phyloP scores from a whole-genome alignment of 2,888 invertebrate genomes.

The Sussaba pulchella region DNA sequence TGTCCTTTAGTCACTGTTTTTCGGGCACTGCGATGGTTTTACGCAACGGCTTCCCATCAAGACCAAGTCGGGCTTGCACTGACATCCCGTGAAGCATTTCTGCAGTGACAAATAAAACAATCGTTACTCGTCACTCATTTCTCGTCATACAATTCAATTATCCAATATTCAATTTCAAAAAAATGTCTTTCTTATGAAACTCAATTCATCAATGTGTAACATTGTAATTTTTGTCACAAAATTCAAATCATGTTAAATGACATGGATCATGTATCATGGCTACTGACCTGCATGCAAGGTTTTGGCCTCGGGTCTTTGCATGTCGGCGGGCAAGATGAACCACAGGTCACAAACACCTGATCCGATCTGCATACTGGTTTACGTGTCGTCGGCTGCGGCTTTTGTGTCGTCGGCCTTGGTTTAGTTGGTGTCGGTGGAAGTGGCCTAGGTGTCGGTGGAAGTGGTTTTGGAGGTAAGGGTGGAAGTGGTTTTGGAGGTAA shows the following conservation, averaged over 20 bases:
- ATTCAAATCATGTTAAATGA: too few relatives aligned
- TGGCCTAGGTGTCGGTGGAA: too few relatives aligned
- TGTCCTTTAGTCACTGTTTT: not conserved
- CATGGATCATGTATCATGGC: too few relatives aligned
- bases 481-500: too few relatives aligned
- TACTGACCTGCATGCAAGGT: not conserved
- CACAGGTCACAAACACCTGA: constrained; percentile 19
- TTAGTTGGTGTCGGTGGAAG: too few relatives aligned
- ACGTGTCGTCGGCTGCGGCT: too few relatives aligned
- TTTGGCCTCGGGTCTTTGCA: not conserved
- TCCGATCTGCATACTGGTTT: not conserved
- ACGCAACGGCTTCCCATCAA: not conserved
- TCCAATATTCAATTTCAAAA: not conserved
- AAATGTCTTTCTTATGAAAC: not conserved
- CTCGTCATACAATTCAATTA: too few relatives aligned
- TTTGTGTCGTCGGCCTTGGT: too few relatives aligned
- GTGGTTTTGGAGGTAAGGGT: too few relatives aligned
- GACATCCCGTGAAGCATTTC: not conserved
- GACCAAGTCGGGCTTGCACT: not conserved
- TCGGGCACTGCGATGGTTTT: not conserved
- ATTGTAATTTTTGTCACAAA: not conserved
- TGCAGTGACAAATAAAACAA: not conserved
- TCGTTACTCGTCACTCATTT: too few relatives aligned
- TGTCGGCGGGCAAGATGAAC: constrained; percentile 7
- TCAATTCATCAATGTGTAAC: not conserved